These are phyloP conservation scores for Callionymus lyra DNA, from an alignment of 2,113 vertebrate genomes.

Conservation along the genomic window DNA sequence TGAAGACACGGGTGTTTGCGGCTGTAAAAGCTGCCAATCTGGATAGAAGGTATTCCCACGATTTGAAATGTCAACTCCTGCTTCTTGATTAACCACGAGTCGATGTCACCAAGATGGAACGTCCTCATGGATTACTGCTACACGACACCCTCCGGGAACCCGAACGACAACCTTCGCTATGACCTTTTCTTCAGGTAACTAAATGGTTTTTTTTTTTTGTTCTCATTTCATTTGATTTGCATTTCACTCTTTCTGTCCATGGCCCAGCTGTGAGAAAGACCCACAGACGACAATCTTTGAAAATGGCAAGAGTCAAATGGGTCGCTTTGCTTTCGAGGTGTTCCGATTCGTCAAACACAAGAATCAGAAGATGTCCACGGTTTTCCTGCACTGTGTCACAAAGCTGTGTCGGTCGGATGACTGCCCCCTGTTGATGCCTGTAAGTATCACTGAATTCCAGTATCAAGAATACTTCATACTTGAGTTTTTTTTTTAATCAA, in stretches of 20 bases:
- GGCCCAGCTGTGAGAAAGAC: constrained; percentile 85
- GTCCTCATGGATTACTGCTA: constrained; percentile 98
- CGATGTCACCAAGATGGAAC: constrained; percentile 77
- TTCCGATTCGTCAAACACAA: constrained; percentile 97
- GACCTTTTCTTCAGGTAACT: constrained; percentile 92
- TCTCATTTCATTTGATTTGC: constrained; percentile 43
- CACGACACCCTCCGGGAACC: constrained; percentile 92
- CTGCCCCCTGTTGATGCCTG: constrained; percentile 84
- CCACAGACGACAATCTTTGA: constrained; percentile 92
- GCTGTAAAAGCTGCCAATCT: constrained; percentile 91
- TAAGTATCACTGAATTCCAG: constrained; percentile 52
- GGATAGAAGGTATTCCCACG: constrained; percentile 82
- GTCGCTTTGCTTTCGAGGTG: constrained; percentile 93
- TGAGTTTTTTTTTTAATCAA: no score
- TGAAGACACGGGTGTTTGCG: constrained; percentile 96
- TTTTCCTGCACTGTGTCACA: constrained; percentile 92
- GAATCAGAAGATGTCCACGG: constrained; percentile 95
- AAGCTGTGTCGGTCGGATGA: constrained; percentile 89
- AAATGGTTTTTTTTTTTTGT: constrained; percentile 7
- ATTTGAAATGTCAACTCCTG: no score
- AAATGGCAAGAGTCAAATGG: constrained; percentile 89
- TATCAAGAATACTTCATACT: no score
- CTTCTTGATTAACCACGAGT: no score
- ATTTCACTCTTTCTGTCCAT: constrained; percentile 13
- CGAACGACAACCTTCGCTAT: constrained; percentile 86